Conservation (phyloP, 2,113 vertebrate species). For the Paralichthys olivaceus region DNA sequence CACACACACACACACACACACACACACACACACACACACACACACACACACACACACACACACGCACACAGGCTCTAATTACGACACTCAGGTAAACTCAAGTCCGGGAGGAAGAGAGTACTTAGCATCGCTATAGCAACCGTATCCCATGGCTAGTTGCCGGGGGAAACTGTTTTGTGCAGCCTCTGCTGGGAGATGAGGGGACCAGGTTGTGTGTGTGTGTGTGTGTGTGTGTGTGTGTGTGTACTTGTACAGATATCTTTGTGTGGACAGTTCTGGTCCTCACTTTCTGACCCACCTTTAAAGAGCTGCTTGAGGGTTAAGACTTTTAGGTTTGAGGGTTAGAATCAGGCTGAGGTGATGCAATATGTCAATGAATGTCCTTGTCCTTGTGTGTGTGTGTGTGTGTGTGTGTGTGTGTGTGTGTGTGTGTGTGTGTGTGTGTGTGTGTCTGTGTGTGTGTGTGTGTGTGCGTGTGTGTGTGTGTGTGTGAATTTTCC, state of each 20-base stretch:
- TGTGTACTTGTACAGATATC: slow-evolving; percentile 1
- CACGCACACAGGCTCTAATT: slow-evolving; percentile 52
- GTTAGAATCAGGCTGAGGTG: too few relatives aligned
- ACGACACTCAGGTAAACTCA: slow-evolving; percentile 72
- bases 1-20: slow-evolving; percentile 34
- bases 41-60: slow-evolving; percentile 36
- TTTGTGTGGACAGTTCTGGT: too few relatives aligned
- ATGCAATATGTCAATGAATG: too few relatives aligned
- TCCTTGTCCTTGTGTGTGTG: slow-evolving; percentile 30
- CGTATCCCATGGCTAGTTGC: slow-evolving; percentile 82
- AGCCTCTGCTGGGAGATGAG: slow-evolving; percentile 71
- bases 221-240: slow-evolving; percentile 35
- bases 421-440: slow-evolving; percentile 29
- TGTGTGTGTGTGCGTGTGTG: slow-evolving; percentile 32
- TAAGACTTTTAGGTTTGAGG: not conserved
- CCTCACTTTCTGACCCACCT: too few relatives aligned
- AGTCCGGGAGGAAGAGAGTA: slow-evolving; percentile 81
- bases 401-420: slow-evolving; percentile 32
- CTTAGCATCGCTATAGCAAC: slow-evolving; percentile 88
- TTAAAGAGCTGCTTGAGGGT: too few relatives aligned
- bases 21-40: slow-evolving; percentile 42
- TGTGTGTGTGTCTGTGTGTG: slow-evolving; percentile 32
- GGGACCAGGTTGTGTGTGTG: slow-evolving; percentile 10
- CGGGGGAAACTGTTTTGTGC: slow-evolving; percentile 80
- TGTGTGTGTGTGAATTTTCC: slow-evolving; percentile 33